Evolutionary conservation across 2,113 vertebrate genomes (phyloP).

Genomic region (Empidonax traillii): DNA sequence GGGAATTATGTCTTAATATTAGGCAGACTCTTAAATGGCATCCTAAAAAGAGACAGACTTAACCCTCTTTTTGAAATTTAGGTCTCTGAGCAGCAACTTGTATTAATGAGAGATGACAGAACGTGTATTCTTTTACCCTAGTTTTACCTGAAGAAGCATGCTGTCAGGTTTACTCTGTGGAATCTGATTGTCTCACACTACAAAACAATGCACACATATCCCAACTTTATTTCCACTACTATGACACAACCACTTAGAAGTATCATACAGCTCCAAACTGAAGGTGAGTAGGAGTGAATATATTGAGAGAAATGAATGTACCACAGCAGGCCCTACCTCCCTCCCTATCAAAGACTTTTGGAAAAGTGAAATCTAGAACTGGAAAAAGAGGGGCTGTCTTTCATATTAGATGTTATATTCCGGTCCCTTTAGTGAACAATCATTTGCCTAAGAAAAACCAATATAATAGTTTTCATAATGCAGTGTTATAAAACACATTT

Average conservation of each 20-base stretch:
- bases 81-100: not conserved
- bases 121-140: not conserved
- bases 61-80: not conserved
- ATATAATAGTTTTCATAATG: not conserved
- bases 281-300: not conserved
- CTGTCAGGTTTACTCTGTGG: not conserved
- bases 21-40: not conserved
- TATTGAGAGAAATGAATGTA: not conserved
- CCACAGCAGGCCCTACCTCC: not conserved
- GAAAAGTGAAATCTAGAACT: not conserved
- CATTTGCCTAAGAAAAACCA: not conserved
- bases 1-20: not conserved
- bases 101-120: not conserved
- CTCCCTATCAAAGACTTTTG: not conserved
- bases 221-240: not conserved
- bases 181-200: not conserved
- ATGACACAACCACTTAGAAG: rapidly evolving
- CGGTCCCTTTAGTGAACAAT: not conserved
- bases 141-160: not conserved
- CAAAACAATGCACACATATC: rapidly evolving
- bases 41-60: not conserved
- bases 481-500: not conserved
- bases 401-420: not conserved
- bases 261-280: not conserved
- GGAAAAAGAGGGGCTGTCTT: not conserved